A percentile compares a stretch with the other conserved stretches of the same genome.
These are phyloP conservation scores for Hetaerina americana DNA, from an alignment of 1,140 invertebrate species.

Conservation along the genomic window DNA sequence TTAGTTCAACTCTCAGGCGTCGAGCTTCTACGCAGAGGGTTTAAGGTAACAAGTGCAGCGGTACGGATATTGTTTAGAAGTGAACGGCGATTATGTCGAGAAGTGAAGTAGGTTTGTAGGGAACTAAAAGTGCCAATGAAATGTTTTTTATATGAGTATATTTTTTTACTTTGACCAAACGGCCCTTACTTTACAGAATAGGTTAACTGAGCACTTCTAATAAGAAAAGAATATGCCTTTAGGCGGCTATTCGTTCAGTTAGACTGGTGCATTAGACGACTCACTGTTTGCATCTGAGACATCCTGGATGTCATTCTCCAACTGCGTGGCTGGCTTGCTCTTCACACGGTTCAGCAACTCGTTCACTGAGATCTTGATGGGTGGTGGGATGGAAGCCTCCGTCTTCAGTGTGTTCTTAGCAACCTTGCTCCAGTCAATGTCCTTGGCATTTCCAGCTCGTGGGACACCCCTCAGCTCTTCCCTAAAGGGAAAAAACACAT, in stretches of 20 bases:
- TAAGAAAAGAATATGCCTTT: not conserved
- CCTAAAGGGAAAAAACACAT: conserved; percentile 28
- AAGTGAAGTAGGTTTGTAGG: too few relatives aligned
- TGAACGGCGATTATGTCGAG: too few relatives aligned
- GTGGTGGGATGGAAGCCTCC: conserved; percentile 54
- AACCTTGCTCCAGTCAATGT: conserved; percentile 70
- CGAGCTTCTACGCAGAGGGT: too few relatives aligned
- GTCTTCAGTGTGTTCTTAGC: conserved; percentile 43
- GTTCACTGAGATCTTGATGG: conserved; percentile 62
- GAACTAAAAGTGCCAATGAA: not conserved
- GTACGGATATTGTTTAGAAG: too few relatives aligned
- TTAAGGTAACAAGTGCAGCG: too few relatives aligned
- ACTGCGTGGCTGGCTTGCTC: conserved; percentile 32
- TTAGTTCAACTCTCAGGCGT: too few relatives aligned
- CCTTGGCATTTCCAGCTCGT: conserved; percentile 63
- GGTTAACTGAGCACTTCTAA: not conserved
- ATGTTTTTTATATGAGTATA: conserved; percentile 15
- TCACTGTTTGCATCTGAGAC: conserved; percentile 34
- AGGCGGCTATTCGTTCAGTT: too few relatives aligned
- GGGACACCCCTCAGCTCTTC: conserved; percentile 76
- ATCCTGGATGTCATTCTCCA: conserved; percentile 11
- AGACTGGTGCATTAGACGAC: too few relatives aligned
- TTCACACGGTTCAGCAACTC: conserved; percentile 50
- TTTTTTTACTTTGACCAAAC: conserved; percentile 30
- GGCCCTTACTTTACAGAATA: not conserved